Evolutionary conservation across 1,140 invertebrate genomes (phyloP).

Genomic region (Microplitis mediator): DNA sequence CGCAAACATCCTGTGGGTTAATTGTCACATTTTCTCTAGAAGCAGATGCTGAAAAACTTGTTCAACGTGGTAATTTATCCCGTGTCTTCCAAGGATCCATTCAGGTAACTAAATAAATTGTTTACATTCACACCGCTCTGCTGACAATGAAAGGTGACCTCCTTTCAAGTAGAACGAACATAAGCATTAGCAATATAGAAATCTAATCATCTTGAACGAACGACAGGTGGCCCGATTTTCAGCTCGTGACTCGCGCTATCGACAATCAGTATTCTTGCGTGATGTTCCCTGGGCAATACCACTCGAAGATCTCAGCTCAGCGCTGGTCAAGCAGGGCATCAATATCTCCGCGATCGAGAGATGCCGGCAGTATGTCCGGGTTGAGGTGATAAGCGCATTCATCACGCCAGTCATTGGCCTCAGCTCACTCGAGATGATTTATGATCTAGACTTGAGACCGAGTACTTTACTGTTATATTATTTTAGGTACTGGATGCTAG

Average conservation of each 20-base stretch:
- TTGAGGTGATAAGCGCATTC: constrained; percentile 50
- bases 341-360: constrained; percentile 51
- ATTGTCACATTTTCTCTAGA: constrained; percentile 55
- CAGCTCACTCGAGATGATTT: neutral
- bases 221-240: constrained; percentile 57
- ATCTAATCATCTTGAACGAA: constrained; percentile 3
- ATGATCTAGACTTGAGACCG: neutral
- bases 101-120: constrained; percentile 44
- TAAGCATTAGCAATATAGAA: neutral
- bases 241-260: constrained; percentile 55
- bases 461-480: no score
- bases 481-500: constrained; percentile 53
- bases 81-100: constrained; percentile 54
- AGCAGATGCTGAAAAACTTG: constrained; percentile 53
- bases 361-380: constrained; percentile 55
- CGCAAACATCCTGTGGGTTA: constrained; percentile 56
- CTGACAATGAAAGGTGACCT: neutral
- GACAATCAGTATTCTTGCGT: constrained; percentile 54
- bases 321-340: constrained; percentile 58
- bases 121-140: no score
- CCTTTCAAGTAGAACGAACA: neutral
- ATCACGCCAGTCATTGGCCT: neutral
- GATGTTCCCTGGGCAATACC: constrained; percentile 63
- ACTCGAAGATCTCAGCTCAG: constrained; percentile 56
- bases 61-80: constrained; percentile 51